These are phyloP conservation scores for Ormyrus nitidulus DNA, from an alignment of 2,888 invertebrate genomes.

Conservation along the genomic window DNA sequence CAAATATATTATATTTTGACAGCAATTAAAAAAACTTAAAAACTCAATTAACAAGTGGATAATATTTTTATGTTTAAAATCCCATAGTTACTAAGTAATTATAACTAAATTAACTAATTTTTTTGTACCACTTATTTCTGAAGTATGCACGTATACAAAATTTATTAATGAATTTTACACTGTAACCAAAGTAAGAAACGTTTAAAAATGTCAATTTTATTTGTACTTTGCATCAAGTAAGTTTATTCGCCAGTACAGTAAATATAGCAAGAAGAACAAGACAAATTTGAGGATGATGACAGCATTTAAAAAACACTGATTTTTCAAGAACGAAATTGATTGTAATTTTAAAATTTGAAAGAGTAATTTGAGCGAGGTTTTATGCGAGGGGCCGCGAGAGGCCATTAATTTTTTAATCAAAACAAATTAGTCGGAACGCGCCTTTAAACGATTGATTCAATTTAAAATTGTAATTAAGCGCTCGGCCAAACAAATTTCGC, in stretches of 20 bases:
- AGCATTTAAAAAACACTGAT: constrained; percentile 7
- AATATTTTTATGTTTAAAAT: too few relatives aligned
- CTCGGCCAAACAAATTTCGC: constrained; percentile 49
- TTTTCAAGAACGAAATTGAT: constrained; percentile 35
- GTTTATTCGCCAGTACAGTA: not conserved
- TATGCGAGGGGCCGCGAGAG: constrained; percentile 12
- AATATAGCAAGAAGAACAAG: constrained; percentile 20
- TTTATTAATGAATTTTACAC: too few relatives aligned
- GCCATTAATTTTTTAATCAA: constrained; percentile 51
- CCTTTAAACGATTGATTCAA: constrained; percentile 29
- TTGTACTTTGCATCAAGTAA: not conserved
- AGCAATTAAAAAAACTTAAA: too few relatives aligned
- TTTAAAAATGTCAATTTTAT: too few relatives aligned
- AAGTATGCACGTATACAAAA: too few relatives aligned
- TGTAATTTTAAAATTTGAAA: constrained; percentile 33
- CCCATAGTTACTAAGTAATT: too few relatives aligned
- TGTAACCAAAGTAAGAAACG: too few relatives aligned
- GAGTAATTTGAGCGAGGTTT: constrained; percentile 47
- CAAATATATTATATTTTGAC: too few relatives aligned
- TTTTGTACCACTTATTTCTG: too few relatives aligned
- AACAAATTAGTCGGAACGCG: constrained; percentile 37
- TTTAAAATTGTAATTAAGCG: constrained; percentile 50
- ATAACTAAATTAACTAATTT: too few relatives aligned
- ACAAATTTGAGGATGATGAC: constrained; percentile 30
- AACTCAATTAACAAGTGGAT: too few relatives aligned